These are phyloP conservation scores for Paramisgurnus dabryanus DNA, from an alignment of 2,113 vertebrate species.

Conservation along the genomic window DNA sequence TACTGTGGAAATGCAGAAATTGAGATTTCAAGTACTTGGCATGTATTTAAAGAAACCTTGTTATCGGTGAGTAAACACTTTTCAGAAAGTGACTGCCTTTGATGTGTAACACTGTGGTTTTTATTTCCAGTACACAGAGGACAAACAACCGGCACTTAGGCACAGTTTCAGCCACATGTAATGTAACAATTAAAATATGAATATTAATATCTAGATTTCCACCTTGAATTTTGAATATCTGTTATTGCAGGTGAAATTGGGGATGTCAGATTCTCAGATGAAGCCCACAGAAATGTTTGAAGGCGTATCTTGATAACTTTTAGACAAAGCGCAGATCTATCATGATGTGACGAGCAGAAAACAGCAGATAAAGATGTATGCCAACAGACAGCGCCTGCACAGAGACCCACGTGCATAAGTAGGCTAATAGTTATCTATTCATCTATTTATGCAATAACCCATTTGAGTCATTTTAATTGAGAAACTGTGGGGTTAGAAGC, in stretches of 20 bases:
- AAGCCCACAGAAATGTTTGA: background rate
- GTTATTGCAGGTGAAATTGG: background rate
- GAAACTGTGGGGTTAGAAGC: background rate
- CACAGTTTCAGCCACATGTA: constrained; percentile 10
- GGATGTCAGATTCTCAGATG: background rate
- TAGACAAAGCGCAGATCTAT: background rate
- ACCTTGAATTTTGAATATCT: background rate
- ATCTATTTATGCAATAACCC: background rate
- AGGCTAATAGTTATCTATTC: background rate
- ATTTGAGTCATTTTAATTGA: constrained; percentile 6
- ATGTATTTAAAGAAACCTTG: background rate
- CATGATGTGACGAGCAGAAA: background rate
- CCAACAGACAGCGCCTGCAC: background rate
- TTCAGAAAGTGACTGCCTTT: constrained; percentile 28
- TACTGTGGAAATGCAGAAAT: background rate
- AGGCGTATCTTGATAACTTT: background rate
- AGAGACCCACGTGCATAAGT: background rate
- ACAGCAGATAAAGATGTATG: background rate
- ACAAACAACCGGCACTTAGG: background rate
- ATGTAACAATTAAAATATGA: background rate
- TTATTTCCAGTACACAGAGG: constrained; percentile 25
- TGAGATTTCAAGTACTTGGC: background rate
- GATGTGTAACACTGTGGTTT: constrained; percentile 29
- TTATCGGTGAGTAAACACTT: constrained; percentile 6
- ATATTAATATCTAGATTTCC: constrained; percentile 8